Base-by-base conservation (phyloP, 2,888 invertebrate species). In the Lasioglossum figueresi region DNA sequence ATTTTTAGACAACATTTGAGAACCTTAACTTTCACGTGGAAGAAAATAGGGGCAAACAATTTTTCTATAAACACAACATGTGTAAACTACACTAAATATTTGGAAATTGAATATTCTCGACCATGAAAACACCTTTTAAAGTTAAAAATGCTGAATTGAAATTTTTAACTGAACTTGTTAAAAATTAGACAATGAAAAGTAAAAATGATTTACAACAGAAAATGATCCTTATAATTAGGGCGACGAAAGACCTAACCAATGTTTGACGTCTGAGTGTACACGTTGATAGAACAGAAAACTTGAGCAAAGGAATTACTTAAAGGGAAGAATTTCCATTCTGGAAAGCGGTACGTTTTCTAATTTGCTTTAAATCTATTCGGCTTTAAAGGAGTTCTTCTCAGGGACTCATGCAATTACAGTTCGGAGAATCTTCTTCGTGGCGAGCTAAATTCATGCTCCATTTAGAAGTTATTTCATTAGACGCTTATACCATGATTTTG, bases 261-360 rank as follows among this genome's bases (percentile, higher is more conserved):
- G 10, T n/a, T 78, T 63, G 73, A 78, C 77, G 59, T 52, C 34
- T 63, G 19, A 70, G 48, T 45, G 66, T 68, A 45, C 40, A 56
- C 16, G 19, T 40, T 59, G 31, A 16, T 27, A 37, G 34, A n/a
- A 56, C 52, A 45, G 76, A 37, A 80, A 80, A 71, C 79, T 82
- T 63, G 19, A 52, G 12, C 37, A 48, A 52, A 31, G 68, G 37
- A 63, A 80, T 45, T 73, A 48, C 78, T 66, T 80, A 81, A 86
- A 43, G 71, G 79, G 66, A 87, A 76, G 81, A 83, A 84, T 80
- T 84, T 87, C 76, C 83, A 87, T 84, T 45, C 73, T 75, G 78
- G 37, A 63, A 63, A 31, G 71, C 45, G 76, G 40, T 87, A 87
- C 81, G 76, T 87, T 87, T 87, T 82, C 81, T 87, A 84, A 87